Base-by-base conservation (phyloP, 2,888 invertebrate species). In the Acleris laterana region DNA sequence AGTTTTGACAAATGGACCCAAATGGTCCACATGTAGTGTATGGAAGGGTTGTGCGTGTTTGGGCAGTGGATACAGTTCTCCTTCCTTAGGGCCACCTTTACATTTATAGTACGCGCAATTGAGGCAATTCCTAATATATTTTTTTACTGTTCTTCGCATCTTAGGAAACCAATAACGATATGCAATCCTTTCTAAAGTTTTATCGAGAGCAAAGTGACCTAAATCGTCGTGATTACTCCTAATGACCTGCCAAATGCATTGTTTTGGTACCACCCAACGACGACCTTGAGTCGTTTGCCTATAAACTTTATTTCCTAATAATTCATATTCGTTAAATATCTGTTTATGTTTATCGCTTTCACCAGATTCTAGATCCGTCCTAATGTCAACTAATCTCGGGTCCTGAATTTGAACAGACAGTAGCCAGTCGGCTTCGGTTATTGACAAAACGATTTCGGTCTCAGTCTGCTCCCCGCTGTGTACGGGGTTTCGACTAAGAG, bases 131-230 rank as follows among this genome's bases (percentile, higher is more conserved):
- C 66, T 68, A 9, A 73, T 70, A 25, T 72, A 71, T 65, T 72
- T 72, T 9, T 61, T 17, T 4, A 75, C 67, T 11, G 42, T 63
- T 61, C 68, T 69, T 50, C 68, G 71, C 65, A 76, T 63, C 38
- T 67, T 51, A 11, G 74, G 71, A 62, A 77, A 77, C 74, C 77
- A 77, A 66, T 70, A 77, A 49, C 62, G 63, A 7, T 52, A 51
- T 20, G 51, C 61, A 17, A 77, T 70, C 57, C 70, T 63, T 64
- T 74, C 71, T 19, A 76, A 16, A 20, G 77, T 70, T 67, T 74
- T 74, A n/a, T 74, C 72, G 0, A 74, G 48, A 1, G 71, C 68
- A 63, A 76, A 79, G 64, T 80, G 80, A 13, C 78, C 78, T 17
- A 74, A 48, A 32, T 78, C 74, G 59, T 80, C 78, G 56, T 80